Evolutionary conservation across 2,113 vertebrate genomes (phyloP).

Genomic region (Epinephelus fuscoguttatus): DNA sequence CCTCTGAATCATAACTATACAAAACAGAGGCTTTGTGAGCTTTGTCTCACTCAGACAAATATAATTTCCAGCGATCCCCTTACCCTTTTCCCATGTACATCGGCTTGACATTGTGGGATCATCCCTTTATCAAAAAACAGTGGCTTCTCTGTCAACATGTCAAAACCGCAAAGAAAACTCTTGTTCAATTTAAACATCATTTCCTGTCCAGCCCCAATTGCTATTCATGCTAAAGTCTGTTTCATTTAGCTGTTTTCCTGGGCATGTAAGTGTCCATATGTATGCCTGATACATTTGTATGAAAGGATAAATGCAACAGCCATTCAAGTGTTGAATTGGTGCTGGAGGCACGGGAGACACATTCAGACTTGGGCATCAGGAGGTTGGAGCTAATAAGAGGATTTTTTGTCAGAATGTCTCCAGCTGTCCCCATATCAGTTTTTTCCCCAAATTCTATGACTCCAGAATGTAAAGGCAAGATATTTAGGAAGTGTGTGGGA

Average conservation of each 20-base stretch:
- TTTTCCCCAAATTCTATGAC: not conserved
- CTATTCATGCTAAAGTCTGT: not conserved
- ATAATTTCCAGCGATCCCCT: not conserved
- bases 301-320: slow-evolving; percentile 19
- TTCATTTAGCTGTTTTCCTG: not conserved
- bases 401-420: slow-evolving; percentile 25
- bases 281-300: not conserved
- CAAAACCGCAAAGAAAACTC: slow-evolving; percentile 1
- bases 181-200: slow-evolving; percentile 17
- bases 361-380: not conserved
- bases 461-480: not conserved
- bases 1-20: not conserved
- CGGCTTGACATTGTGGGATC: slow-evolving; percentile 33
- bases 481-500: not conserved
- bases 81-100: not conserved
- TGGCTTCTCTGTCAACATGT: slow-evolving; percentile 12
- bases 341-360: not conserved
- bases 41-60: slow-evolving; percentile 9
- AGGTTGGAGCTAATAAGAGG: slow-evolving; percentile 8
- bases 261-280: not conserved
- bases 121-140: not conserved
- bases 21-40: not conserved
- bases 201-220: not conserved
- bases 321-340: slow-evolving; percentile 27
- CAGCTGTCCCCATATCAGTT: not conserved